phyloP scores from a whole-genome alignment of 2,797 vertebrate genomes.

The Adelosebastes latens region DNA sequence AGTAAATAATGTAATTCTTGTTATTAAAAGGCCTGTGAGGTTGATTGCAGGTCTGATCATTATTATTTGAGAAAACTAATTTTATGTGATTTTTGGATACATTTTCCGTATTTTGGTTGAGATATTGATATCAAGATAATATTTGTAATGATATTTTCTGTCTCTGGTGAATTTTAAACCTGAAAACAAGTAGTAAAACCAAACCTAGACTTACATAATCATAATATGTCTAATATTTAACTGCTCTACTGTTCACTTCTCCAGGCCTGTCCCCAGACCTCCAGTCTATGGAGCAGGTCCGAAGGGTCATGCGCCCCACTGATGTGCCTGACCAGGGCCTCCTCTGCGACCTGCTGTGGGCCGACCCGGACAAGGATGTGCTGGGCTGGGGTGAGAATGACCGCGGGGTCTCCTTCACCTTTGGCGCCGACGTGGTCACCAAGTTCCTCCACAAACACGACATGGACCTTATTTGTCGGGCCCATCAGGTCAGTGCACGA shows the following conservation, averaged over 20 bases:
- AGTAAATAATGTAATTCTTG: neutral
- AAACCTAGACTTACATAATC: neutral
- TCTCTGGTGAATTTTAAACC: neutral
- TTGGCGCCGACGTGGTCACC: slow-evolving; percentile 86
- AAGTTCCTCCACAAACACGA: slow-evolving; percentile 89
- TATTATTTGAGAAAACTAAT: neutral
- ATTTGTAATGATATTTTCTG: neutral
- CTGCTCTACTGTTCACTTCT: neutral
- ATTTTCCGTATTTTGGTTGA: neutral
- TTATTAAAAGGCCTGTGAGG: neutral
- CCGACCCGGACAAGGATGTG: slow-evolving; percentile 87
- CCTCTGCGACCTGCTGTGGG: slow-evolving; percentile 86
- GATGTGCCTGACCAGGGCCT: slow-evolving; percentile 88
- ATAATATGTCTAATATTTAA: neutral
- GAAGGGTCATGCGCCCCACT: slow-evolving; percentile 87
- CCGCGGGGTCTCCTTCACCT: slow-evolving; percentile 87
- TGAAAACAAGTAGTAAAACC: neutral
- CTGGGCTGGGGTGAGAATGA: slow-evolving; percentile 88
- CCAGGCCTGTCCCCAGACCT: slow-evolving; percentile 86
- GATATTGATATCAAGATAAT: neutral
- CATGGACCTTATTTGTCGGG: slow-evolving; percentile 88
- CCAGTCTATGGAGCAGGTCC: slow-evolving; percentile 88
- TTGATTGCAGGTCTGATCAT: neutral
- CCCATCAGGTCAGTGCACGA: slow-evolving; percentile 81
- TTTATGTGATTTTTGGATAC: neutral